Percentiles rank a stretch among this genome's conserved stretches.
Evolutionary conservation across 2,888 invertebrate genomes (phyloP).

Genomic region (Erannis defoliaria): DNA sequence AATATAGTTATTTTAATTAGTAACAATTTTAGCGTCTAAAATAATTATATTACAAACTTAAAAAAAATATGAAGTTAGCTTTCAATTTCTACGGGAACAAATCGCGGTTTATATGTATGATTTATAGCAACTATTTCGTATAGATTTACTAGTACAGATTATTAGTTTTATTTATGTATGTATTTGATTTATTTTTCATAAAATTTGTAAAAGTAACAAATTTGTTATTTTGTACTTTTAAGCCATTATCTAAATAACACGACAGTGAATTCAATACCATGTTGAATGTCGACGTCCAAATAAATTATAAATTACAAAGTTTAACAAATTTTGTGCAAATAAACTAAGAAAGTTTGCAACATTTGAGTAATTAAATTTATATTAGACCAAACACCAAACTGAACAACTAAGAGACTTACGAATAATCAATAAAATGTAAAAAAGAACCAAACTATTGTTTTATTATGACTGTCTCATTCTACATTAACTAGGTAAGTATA

Average conservation of each 20-base stretch:
- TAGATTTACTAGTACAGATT: slow-evolving; percentile 72
- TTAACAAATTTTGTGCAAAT: slow-evolving; percentile 85
- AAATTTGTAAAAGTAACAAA: slow-evolving; percentile 92
- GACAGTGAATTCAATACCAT: slow-evolving; percentile 81
- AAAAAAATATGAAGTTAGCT: slow-evolving; percentile 65
- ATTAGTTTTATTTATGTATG: slow-evolving; percentile 78
- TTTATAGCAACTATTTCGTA: slow-evolving; percentile 82
- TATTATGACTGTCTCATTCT: slow-evolving; percentile 32
- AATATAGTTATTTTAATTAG: slow-evolving; percentile 73
- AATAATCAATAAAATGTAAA: slow-evolving; percentile 63
- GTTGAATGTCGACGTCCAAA: slow-evolving; percentile 79
- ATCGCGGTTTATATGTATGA: slow-evolving; percentile 72
- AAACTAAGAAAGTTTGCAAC: slow-evolving; percentile 85
- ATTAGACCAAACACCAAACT: slow-evolving; percentile 75
- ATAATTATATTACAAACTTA: slow-evolving; percentile 64
- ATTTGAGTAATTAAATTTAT: slow-evolving; percentile 78
- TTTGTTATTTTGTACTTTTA: slow-evolving; percentile 89
- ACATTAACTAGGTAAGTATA: slow-evolving; percentile 52
- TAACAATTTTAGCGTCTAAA: slow-evolving; percentile 81
- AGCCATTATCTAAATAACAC: slow-evolving; percentile 89
- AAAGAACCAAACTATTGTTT: slow-evolving; percentile 61
- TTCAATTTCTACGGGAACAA: slow-evolving; percentile 62
- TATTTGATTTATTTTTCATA: slow-evolving; percentile 85
- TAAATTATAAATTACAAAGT: slow-evolving; percentile 83
- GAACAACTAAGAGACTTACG: slow-evolving; percentile 82